phyloP scores from a whole-genome alignment of 2,797 vertebrate genomes.

The Rhadinocentrus ornatus region DNA sequence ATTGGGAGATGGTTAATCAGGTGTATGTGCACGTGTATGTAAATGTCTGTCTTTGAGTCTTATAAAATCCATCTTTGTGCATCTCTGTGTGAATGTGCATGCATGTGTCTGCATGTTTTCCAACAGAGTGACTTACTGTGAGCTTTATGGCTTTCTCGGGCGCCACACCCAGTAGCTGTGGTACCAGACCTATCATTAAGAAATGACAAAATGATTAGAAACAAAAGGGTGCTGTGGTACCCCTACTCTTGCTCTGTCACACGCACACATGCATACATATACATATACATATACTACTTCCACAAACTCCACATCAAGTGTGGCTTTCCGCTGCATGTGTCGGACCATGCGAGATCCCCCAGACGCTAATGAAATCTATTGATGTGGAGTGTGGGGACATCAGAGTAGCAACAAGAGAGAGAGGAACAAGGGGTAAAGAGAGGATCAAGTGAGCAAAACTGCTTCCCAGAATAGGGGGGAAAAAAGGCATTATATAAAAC shows the following conservation, averaged over 20 bases:
- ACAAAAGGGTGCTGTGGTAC: slow-evolving; percentile 75
- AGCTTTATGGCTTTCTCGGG: slow-evolving; percentile 96
- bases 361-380: slow-evolving; percentile 84
- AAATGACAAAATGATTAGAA: slow-evolving; percentile 83
- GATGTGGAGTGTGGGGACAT: slow-evolving; percentile 83
- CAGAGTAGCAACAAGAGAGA: slow-evolving; percentile 68
- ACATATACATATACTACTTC: slow-evolving; percentile 62
- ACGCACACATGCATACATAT: slow-evolving; percentile 28
- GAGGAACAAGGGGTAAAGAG: slow-evolving; percentile 52
- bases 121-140: slow-evolving; percentile 87
- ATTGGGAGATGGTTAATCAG: not conserved
- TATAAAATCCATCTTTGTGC: not conserved
- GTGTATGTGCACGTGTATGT: not conserved
- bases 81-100: slow-evolving; percentile 26
- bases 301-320: slow-evolving; percentile 77
- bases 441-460: slow-evolving; percentile 62
- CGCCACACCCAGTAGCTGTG: slow-evolving; percentile 95
- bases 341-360: slow-evolving; percentile 78
- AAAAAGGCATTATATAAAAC: slow-evolving; percentile 67
- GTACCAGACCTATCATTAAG: slow-evolving; percentile 91
- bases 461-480: slow-evolving; percentile 69
- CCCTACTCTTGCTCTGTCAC: slow-evolving; percentile 48
- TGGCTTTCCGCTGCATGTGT: slow-evolving; percentile 70
- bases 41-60: not conserved
- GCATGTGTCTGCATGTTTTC: slow-evolving; percentile 34